Evolutionary conservation across 64 coral and sea anemone genomes (phyloP), one percentile per base, ranked within the genome.

Genomic region (Anthopleura sola): DNA sequence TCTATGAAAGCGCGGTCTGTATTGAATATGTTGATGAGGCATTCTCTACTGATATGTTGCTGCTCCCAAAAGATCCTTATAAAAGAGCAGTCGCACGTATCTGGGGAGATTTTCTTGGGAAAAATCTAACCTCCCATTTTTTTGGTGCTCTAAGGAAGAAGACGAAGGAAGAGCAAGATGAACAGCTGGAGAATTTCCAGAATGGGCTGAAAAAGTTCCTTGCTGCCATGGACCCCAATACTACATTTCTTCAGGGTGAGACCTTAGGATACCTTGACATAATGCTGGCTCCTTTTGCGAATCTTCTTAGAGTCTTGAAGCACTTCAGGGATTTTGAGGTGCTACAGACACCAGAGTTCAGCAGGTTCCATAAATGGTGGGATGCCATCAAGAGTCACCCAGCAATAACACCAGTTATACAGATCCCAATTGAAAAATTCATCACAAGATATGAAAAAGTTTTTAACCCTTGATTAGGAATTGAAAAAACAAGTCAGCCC

Each of bases 1-100:
- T 93, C 37, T 90, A 93, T 86, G 92, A 93, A 89, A 93, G 92
- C 78, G 18, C 81, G 18, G 79, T 93, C 28, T 93, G 92, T 34
- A 85, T 93, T 55, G 92, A 90, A 60, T 93, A 89, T 55, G 62
- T 93, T 51, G 92, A 93, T 55, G 92, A 90, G 50, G 78, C 88
- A 37, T 90, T 62, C 58, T 11, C 55, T 24, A 81, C 24, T 60
- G 87, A 75, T 36, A 76, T 89, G 56, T 36, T 56, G 20, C 51
- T 93, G 31, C 62, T 93, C 0, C 87, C 92, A 55, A 55, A 36
- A 86, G 92, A 93, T 83, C 87, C 92, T 46, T 90, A 93, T 32
- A 6, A 93, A 10, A 85, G 92, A 44, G 92, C 92, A 36, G 48
- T 80, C 37, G 87, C 83, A 51, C 88, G 92, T 29, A 93, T 93